Percentiles rank a stretch among this genome's conserved stretches.
phyloP scores from a whole-genome alignment of 2,113 vertebrate genomes.

The Coturnix japonica region DNA sequence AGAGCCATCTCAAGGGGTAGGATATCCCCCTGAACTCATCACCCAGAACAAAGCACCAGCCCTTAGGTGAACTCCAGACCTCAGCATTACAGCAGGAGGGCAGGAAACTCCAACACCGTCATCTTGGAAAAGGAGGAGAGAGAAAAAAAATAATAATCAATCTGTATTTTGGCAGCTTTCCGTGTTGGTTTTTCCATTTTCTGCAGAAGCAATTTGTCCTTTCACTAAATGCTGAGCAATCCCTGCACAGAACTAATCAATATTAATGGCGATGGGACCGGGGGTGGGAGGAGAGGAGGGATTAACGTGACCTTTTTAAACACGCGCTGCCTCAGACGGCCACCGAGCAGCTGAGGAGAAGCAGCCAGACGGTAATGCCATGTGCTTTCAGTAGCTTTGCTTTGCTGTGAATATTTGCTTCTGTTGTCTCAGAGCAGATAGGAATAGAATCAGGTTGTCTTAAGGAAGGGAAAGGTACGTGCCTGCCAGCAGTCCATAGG shows the following conservation, averaged over 20 bases:
- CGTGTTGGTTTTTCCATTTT: constrained; percentile 9
- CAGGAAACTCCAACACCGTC: background rate
- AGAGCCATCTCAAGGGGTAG: background rate
- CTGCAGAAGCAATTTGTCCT: constrained; percentile 43
- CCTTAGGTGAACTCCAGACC: background rate
- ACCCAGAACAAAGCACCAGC: background rate
- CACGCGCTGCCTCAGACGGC: constrained; percentile 66
- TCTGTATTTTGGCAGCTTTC: background rate
- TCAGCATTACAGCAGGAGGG: background rate
- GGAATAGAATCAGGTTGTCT: constrained; percentile 29
- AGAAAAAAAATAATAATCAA: background rate
- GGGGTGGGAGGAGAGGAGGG: constrained; percentile 64
- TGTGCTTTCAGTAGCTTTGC: constrained; percentile 65
- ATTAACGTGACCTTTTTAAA: constrained; percentile 71
- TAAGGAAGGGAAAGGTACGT: constrained; percentile 14
- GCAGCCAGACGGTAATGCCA: constrained; percentile 72
- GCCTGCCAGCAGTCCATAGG: constrained; percentile 11
- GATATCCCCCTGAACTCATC: background rate
- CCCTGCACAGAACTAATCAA: constrained; percentile 66
- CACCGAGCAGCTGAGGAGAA: constrained; percentile 71
- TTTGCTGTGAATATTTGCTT: constrained; percentile 45
- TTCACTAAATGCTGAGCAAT: constrained; percentile 47
- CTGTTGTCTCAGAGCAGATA: constrained; percentile 32
- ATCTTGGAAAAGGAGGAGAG: background rate
- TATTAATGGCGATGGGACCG: constrained; percentile 68